Evolutionary conservation across 1,140 invertebrate species (phyloP).

Genomic region (Philaenus spumarius): DNA sequence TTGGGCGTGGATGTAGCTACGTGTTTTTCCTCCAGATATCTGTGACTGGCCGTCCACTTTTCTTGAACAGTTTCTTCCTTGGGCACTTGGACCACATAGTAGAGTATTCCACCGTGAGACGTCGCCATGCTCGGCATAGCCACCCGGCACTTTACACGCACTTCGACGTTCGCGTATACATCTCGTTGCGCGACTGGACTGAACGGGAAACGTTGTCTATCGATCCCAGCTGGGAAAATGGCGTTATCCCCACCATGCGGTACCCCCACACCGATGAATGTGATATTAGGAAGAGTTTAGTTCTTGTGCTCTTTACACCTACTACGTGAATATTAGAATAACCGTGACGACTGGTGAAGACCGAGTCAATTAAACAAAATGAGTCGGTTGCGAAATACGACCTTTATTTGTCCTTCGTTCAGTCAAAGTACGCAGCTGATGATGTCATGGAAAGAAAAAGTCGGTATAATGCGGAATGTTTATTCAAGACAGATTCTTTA

Average conservation of each 20-base stretch:
- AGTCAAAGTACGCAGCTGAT: no score
- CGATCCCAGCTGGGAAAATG: not conserved
- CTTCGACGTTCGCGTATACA: not conserved
- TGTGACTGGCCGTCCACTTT: conserved; percentile 22
- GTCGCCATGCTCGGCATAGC: conserved; percentile 45
- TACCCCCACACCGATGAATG: not conserved
- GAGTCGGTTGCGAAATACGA: no score
- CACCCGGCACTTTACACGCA: conserved; percentile 10
- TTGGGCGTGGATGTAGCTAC: conserved; percentile 1
- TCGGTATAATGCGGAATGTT: no score
- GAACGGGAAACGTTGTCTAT: not conserved
- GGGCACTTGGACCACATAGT: conserved; percentile 57
- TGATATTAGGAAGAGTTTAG: no score
- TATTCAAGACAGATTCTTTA: conserved; percentile 1
- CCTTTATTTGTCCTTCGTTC: no score
- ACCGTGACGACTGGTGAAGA: no score
- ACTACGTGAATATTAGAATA: no score
- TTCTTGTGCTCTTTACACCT: no score
- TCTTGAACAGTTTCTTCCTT: conserved; percentile 34
- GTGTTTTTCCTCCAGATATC: conserved; percentile 23
- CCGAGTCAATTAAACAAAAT: no score
- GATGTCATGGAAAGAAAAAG: no score
- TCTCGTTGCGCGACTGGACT: not conserved
- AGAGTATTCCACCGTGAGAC: conserved; percentile 53
- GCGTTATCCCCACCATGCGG: not conserved